Evolutionary conservation across 2,888 invertebrate genomes (phyloP).

Genomic region (Sphecodes monilicornis): DNA sequence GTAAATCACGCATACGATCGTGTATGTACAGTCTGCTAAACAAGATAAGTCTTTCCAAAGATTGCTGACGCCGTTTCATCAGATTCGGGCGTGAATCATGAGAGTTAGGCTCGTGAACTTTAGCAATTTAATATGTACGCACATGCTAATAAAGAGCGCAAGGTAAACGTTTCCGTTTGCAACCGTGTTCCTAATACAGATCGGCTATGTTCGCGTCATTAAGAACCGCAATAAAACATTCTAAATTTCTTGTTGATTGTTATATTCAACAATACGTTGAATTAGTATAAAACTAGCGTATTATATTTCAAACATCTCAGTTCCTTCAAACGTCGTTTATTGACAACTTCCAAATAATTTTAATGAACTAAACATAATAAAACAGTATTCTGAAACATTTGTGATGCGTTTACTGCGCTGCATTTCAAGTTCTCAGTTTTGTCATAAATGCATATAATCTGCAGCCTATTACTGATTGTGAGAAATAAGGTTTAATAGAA

Average conservation of each 20-base stretch:
- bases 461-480: neutral
- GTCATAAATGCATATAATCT: neutral
- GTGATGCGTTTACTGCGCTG: no score
- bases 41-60: conserved; percentile 35
- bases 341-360: neutral
- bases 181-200: neutral
- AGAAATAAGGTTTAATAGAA: neutral
- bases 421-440: no score
- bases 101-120: neutral
- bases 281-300: neutral
- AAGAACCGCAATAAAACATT: neutral
- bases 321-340: no score
- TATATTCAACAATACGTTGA: neutral
- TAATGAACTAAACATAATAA: neutral
- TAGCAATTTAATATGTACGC: neutral
- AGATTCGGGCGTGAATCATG: neutral
- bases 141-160: neutral
- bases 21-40: conserved; percentile 27
- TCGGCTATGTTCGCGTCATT: neutral
- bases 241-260: neutral
- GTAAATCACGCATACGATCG: conserved; percentile 41
- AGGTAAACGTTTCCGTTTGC: neutral
- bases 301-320: neutral
- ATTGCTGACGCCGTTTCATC: conserved; percentile 26
- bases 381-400: no score